Evolutionary conservation across 2,888 invertebrate species (phyloP).

Genomic region (Spialia ferax): DNA sequence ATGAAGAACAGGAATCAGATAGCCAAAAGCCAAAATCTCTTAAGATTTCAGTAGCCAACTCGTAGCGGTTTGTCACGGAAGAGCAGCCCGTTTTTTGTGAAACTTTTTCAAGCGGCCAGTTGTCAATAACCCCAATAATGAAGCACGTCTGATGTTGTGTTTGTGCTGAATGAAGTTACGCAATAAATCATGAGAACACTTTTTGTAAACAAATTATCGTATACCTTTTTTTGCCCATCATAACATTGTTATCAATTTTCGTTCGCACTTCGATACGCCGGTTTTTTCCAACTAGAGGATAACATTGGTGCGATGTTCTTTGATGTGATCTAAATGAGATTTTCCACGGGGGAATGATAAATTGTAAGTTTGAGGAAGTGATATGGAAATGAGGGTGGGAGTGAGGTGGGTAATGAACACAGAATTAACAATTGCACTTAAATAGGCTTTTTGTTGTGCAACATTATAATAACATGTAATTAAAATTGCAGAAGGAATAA

Average conservation of each 20-base stretch:
- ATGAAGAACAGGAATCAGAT: too few relatives aligned
- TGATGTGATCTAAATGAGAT: not conserved
- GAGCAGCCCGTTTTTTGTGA: conserved; percentile 14
- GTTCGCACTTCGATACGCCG: conserved; percentile 6
- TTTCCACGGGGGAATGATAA: not conserved
- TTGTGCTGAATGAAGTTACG: conserved; percentile 28
- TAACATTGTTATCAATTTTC: conserved; percentile 24
- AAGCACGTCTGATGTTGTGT: conserved; percentile 17
- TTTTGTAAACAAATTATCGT: conserved; percentile 31
- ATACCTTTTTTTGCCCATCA: conserved; percentile 16
- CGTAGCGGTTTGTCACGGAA: conserved; percentile 22
- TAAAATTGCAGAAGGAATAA: too few relatives aligned
- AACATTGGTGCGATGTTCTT: not conserved
- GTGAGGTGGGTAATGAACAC: too few relatives aligned
- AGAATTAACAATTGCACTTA: too few relatives aligned
- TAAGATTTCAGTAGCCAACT: not conserved
- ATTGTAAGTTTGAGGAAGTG: not conserved
- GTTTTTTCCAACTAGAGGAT: conserved; percentile 3
- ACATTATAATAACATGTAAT: too few relatives aligned
- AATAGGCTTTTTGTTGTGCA: too few relatives aligned
- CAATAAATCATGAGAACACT: conserved; percentile 23
- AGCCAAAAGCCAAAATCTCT: not conserved
- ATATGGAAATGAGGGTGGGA: not conserved
- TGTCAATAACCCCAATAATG: conserved; percentile 37
- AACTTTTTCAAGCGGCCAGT: conserved; percentile 5